Percentiles rank a stretch among this genome's conserved stretches.
Evolutionary conservation across 1,140 invertebrate species (phyloP).

Genomic region (Drosophila ficusphila): DNA sequence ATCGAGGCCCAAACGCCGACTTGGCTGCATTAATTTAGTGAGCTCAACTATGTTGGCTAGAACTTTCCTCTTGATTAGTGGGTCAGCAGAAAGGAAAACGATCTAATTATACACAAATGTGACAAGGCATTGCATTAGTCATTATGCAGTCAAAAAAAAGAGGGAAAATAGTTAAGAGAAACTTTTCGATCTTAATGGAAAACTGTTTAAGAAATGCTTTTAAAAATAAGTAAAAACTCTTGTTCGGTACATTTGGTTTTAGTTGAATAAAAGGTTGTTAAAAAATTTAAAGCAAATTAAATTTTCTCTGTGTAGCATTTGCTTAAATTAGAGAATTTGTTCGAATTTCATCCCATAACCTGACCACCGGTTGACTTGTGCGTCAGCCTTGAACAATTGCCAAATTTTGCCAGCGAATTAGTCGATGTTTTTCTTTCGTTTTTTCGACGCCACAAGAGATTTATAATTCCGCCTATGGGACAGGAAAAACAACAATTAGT

Average conservation of each 20-base stretch:
- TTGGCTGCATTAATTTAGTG: conserved; percentile 14
- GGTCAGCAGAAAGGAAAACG: conserved; percentile 9
- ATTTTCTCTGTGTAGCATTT: conserved; percentile 20
- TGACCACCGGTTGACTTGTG: conserved; percentile 30
- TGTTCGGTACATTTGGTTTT: no score
- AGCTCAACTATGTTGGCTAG: conserved; percentile 29
- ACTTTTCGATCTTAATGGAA: no score
- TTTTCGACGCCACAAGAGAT: conserved; percentile 26
- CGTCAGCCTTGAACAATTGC: conserved; percentile 76
- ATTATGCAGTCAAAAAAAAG: conserved; percentile 20
- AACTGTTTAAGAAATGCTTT: no score
- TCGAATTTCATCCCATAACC: neutral
- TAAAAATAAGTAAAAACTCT: no score
- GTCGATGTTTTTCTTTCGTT: conserved; percentile 24
- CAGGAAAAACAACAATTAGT: conserved; percentile 14
- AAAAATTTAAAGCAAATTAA: conserved; percentile 32
- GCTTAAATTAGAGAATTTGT: conserved; percentile 4
- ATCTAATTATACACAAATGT: conserved; percentile 12
- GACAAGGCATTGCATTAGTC: conserved; percentile 25
- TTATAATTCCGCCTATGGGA: conserved; percentile 46
- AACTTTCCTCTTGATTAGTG: conserved; percentile 65
- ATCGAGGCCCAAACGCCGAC: neutral
- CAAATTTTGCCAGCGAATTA: conserved; percentile 52
- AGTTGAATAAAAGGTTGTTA: no score
- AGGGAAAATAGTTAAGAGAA: neutral